These are phyloP conservation scores for Drosophila quasianomalipes DNA, from an alignment of 2,888 invertebrate genomes.

Conservation along the genomic window DNA sequence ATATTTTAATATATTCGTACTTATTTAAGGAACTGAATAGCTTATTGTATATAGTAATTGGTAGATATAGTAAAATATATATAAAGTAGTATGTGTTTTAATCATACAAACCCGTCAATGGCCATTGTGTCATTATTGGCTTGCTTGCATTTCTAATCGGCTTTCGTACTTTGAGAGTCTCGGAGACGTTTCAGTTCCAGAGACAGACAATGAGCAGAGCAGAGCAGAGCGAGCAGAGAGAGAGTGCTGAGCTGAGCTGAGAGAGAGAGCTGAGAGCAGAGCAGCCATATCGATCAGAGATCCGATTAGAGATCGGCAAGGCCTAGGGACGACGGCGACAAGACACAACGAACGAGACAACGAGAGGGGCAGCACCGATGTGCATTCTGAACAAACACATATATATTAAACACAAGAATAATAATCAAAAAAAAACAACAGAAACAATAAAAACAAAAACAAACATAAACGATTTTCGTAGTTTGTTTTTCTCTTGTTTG, in stretches of 20 bases:
- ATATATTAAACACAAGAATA: slow-evolving; percentile 58
- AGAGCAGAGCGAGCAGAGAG: slow-evolving; percentile 60
- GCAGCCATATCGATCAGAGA: slow-evolving; percentile 24
- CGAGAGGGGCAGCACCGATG: slow-evolving; percentile 59
- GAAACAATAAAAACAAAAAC: not conserved
- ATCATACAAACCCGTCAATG: slow-evolving; percentile 78
- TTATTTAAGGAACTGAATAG: slow-evolving; percentile 42
- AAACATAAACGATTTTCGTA: slow-evolving; percentile 44
- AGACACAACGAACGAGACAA: slow-evolving; percentile 56
- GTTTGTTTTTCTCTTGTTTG: not conserved
- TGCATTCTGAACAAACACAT: slow-evolving; percentile 79
- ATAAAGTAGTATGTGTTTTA: slow-evolving; percentile 67
- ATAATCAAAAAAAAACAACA: not conserved
- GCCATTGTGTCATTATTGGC: slow-evolving; percentile 65
- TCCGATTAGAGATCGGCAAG: slow-evolving; percentile 61
- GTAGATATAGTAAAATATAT: slow-evolving; percentile 27
- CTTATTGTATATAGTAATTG: slow-evolving; percentile 39
- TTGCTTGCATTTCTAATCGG: slow-evolving; percentile 77
- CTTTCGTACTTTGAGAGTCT: slow-evolving; percentile 75
- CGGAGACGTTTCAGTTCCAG: slow-evolving; percentile 66
- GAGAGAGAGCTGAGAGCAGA: slow-evolving; percentile 39
- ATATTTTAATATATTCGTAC: slow-evolving; percentile 6
- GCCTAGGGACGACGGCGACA: slow-evolving; percentile 59
- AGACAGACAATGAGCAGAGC: slow-evolving; percentile 69
- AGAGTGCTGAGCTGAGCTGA: slow-evolving; percentile 52